Evolutionary conservation across 2,113 vertebrate genomes (phyloP), one percentile per base, ranked within the genome.

Genomic region (Toxotes chatareus): DNA sequence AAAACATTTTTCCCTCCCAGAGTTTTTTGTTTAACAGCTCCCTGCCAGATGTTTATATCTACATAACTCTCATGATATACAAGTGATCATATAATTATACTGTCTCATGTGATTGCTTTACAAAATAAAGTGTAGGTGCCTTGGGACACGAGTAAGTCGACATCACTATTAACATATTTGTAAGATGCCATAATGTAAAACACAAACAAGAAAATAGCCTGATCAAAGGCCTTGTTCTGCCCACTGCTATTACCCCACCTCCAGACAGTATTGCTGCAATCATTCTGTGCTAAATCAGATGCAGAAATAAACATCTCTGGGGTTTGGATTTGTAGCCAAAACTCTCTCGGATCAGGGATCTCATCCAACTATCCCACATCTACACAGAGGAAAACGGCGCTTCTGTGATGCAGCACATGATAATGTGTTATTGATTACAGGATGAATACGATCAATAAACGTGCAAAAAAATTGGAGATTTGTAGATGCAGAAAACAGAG

Each of bases 291-390:
- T 86, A 86, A 92, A 93, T 90, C 83, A 89, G 78, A 88, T 89
- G 86, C 86, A 92, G 90, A 86, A 91, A 91, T 91, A 91, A 92
- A 93, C 88, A 91, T 92, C 87, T 91, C 73, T 47, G 72, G 82
- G 89, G 79, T 83, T 86, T 79, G 84, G 65, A 81, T 75, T 78
- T 46, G 71, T 16, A 76, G 91, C 81, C 91, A 88, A 89, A 87
- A 76, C 79, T 42, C 78, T 73, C 59, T 82, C 44, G 68, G 73
- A 88, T 69, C 57, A 17, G 77, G 83, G 80, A 78, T 73, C 60
- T 27, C 60, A 21, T 89, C 82, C 90, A 87, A 56, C 76, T 71
- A 83, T 84, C 75, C 84, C 78, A 84, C 82, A 66, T 83, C 72
- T 31, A 80, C 63, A 82, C 65, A 56, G 66, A 77, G 78, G 55